Evolutionary conservation across 2,888 invertebrate species (phyloP), one percentile per base, ranked within the genome.

Genomic region (Cloeon dipterum): DNA sequence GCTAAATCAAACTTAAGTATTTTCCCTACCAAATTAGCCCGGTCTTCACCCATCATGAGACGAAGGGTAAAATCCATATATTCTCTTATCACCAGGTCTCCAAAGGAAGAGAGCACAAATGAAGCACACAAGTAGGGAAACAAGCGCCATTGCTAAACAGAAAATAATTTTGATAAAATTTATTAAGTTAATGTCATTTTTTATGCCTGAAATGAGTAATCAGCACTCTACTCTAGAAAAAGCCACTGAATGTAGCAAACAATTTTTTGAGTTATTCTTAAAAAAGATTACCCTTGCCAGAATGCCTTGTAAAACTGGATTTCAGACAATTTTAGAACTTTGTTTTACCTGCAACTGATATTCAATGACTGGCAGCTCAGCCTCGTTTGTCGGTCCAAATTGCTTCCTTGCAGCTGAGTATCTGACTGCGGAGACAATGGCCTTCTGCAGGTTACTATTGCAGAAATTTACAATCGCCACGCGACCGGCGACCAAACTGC

Each of bases 341-440:
- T 26, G 11, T 26, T n/a, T 56, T 53, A 75, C 76, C 59, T 85
- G 86, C 26, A 82, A 69, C 53, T 88, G 93, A 54, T 94, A 94
- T 52, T 93, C 89, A 45, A 94, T 56, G 2, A 94, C 77, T 0
- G 91, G 75, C 42, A 72, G 65, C 54, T 94, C 93, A 38, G 68
- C 66, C 5, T 58, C 52, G 3, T 60, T 53, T 10, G 21, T 5
- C 11, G 82, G 74, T 0, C 86, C 89, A 53, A 93, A 94, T 61
- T 94, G 94, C 46, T 67, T 70, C 42, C 93, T 64, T 1, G 76
- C 77, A 0, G 74, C 85, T 0, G 86, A 79, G 55, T 93, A 93
- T 14, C 93, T 63, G 16, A 81, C 61, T 0, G 86, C 88, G 42
- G 93, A 88, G 5, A 75, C 66, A 1, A 88, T 57, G 0, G 82